Evolutionary conservation across 53 echinoderm and acorn worm genomes (phyloP).

Genomic region (Paracentrotus lividus): DNA sequence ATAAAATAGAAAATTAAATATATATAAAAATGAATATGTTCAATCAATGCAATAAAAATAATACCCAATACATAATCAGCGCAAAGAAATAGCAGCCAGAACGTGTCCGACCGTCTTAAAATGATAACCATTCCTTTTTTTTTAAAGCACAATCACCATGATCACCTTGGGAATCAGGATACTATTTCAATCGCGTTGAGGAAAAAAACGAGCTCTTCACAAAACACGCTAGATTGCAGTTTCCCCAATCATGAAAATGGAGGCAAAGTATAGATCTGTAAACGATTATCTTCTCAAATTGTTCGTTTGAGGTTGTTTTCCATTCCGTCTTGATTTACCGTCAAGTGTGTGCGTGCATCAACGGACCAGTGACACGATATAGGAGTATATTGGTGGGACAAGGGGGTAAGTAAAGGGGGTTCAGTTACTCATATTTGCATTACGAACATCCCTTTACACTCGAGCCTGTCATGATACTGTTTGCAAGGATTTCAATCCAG

Average conservation of each 20-base stretch:
- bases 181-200: not conserved
- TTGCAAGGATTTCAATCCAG: constrained; percentile 64
- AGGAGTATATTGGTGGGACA: not conserved
- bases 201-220: not conserved
- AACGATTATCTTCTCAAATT: constrained; percentile 61
- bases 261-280: constrained; percentile 26
- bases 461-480: constrained; percentile 65
- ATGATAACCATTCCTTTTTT: not conserved
- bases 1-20: too few relatives aligned
- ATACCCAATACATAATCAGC: too few relatives aligned
- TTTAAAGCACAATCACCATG: not conserved
- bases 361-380: not conserved
- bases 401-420: constrained; percentile 16
- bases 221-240: constrained; percentile 11
- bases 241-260: not conserved
- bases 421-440: constrained; percentile 67
- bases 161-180: not conserved
- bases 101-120: not conserved
- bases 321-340: constrained; percentile 21
- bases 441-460: constrained; percentile 37
- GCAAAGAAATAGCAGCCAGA: not conserved
- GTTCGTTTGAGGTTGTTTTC: constrained; percentile 6
- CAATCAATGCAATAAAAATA: too few relatives aligned
- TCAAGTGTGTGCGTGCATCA: constrained; percentile 11
- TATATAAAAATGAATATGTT: too few relatives aligned